These are phyloP conservation scores for Rhodinocichla rosea DNA, from an alignment of 2,113 vertebrate species.

Conservation along the genomic window DNA sequence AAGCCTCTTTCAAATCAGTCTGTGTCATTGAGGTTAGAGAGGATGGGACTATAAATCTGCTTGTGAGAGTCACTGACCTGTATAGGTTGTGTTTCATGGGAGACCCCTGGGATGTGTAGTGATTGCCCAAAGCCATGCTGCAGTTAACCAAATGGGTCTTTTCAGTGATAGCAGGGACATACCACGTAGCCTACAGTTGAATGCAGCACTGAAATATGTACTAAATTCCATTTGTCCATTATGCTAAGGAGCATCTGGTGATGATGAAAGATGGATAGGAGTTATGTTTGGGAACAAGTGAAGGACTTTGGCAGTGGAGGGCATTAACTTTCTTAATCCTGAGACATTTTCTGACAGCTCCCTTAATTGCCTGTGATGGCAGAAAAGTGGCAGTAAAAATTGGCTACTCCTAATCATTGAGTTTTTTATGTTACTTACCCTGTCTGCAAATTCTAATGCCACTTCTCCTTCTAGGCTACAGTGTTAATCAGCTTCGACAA, in stretches of 20 bases:
- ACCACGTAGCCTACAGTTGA: neutral
- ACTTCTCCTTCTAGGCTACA: constrained; percentile 57
- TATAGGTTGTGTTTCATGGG: neutral
- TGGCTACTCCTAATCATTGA: neutral
- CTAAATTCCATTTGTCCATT: neutral
- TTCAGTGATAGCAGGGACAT: no score
- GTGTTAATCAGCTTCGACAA: constrained; percentile 82
- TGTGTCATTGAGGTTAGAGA: neutral
- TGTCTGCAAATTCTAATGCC: neutral
- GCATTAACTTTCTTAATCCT: neutral
- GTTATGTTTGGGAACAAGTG: neutral
- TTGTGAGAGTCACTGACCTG: neutral
- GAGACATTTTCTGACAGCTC: neutral
- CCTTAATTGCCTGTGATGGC: neutral
- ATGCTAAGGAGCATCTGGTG: neutral
- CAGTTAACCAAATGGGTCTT: neutral
- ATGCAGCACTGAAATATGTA: neutral
- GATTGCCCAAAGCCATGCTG: neutral
- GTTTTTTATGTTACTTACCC: neutral
- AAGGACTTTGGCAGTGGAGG: rapidly evolving
- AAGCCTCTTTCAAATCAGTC: neutral
- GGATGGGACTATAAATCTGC: neutral
- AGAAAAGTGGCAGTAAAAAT: neutral
- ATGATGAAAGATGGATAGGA: neutral
- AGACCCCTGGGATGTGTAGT: neutral